Evolutionary conservation across 2,888 invertebrate genomes (phyloP).

Genomic region (Camptogramma bilineatum): DNA sequence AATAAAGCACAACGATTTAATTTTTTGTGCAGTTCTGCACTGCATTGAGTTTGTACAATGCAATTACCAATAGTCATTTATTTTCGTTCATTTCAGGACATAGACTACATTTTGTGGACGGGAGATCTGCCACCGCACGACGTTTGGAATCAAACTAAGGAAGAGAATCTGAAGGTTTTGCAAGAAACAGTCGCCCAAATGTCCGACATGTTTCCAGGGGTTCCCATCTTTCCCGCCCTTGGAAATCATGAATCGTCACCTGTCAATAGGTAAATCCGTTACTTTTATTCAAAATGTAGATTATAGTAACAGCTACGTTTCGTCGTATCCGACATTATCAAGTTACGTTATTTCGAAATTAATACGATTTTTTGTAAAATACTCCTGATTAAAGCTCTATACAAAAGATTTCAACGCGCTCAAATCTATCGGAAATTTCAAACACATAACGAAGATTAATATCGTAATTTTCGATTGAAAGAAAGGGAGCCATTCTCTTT

Average conservation of each 20-base stretch:
- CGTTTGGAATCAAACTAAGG: constrained; percentile 96
- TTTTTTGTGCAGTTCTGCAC: background rate
- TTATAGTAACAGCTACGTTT: background rate
- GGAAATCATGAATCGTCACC: constrained; percentile 99
- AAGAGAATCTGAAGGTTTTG: constrained; percentile 93
- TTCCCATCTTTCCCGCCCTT: constrained; percentile 96
- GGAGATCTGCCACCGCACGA: constrained; percentile 98
- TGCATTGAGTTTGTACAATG: background rate
- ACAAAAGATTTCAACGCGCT: constrained; percentile 20
- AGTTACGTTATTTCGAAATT: background rate
- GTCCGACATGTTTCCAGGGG: constrained; percentile 94
- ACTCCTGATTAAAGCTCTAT: background rate
- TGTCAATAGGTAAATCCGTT: constrained; percentile 91
- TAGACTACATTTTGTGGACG: constrained; percentile 97
- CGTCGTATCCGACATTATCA: too few species aligned
- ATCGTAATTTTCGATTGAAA: constrained; percentile 6
- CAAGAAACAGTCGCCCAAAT: constrained; percentile 94
- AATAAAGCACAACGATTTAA: background rate
- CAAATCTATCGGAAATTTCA: constrained; percentile 12
- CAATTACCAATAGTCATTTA: background rate
- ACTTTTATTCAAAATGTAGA: background rate
- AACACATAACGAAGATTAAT: constrained; percentile 7
- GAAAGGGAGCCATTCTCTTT: constrained; percentile 9
- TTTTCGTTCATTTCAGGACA: constrained; percentile 86
- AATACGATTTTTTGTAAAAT: background rate